These are phyloP conservation scores for Florisuga fusca DNA, from an alignment of 2,797 vertebrate species.

Conservation along the genomic window DNA sequence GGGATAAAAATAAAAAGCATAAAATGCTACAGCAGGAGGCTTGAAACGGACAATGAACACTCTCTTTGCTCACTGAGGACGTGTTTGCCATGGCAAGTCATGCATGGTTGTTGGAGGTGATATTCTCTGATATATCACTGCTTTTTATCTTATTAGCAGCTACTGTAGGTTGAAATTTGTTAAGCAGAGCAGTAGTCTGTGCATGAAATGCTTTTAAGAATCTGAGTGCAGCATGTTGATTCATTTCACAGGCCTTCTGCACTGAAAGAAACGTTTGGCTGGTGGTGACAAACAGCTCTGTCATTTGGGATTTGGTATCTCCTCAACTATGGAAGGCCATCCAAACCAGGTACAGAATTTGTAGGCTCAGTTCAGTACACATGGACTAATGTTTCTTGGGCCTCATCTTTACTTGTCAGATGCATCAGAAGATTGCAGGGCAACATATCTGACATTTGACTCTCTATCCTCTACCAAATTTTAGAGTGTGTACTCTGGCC, in stretches of 20 bases:
- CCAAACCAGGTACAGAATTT: background rate
- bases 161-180: background rate
- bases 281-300: background rate
- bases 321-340: background rate
- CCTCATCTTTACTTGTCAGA: background rate
- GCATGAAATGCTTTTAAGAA: background rate
- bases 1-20: constrained; percentile 45
- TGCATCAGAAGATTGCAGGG: background rate
- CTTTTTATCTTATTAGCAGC: constrained; percentile 20
- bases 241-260: background rate
- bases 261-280: background rate
- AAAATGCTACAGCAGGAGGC: background rate
- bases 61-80: background rate
- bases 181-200: background rate
- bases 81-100: background rate
- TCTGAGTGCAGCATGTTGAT: background rate
- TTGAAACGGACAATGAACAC: background rate
- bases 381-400: rapidly evolving
- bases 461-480: background rate
- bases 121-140: constrained; percentile 26
- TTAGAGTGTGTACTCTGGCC: background rate
- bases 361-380: background rate
- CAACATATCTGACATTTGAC: background rate
- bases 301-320: background rate
- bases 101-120: background rate